phyloP scores from a whole-genome alignment of 2,113 vertebrate genomes.

The Phalacrocorax brasilianus region DNA sequence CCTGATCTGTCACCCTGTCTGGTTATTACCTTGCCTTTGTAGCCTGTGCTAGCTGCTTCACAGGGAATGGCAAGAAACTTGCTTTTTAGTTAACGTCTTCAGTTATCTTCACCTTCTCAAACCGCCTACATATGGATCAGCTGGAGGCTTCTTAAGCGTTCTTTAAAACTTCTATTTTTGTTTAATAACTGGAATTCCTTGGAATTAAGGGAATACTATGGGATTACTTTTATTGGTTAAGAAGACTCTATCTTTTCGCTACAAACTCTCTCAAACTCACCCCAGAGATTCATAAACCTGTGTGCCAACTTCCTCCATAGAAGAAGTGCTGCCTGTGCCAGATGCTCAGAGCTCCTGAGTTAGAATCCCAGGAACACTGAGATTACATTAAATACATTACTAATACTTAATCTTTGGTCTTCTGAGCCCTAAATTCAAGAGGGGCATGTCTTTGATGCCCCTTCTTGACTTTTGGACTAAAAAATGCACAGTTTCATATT shows the following conservation, averaged over 20 bases:
- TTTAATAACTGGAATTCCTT: background rate
- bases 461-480: background rate
- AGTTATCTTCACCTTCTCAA: background rate
- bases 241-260: background rate
- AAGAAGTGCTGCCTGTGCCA: background rate
- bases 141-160: background rate
- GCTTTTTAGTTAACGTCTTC: background rate
- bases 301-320: background rate
- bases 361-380: background rate
- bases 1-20: background rate
- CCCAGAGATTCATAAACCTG: background rate
- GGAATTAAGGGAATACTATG: background rate
- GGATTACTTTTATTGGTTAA: background rate
- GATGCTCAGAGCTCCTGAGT: conserved; percentile 2
- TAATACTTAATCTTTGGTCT: background rate
- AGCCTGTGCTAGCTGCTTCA: background rate
- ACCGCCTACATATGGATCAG: background rate
- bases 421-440: background rate
- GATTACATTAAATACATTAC: background rate
- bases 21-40: rapidly evolving
- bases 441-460: background rate
- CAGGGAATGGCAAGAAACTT: background rate
- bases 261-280: background rate
- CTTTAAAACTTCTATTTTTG: background rate
- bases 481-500: background rate